Percentiles rank a stretch among this genome's conserved stretches.
These are phyloP conservation scores for Cyclura pinguis DNA, from an alignment of 2,797 vertebrate genomes.

Conservation along the genomic window DNA sequence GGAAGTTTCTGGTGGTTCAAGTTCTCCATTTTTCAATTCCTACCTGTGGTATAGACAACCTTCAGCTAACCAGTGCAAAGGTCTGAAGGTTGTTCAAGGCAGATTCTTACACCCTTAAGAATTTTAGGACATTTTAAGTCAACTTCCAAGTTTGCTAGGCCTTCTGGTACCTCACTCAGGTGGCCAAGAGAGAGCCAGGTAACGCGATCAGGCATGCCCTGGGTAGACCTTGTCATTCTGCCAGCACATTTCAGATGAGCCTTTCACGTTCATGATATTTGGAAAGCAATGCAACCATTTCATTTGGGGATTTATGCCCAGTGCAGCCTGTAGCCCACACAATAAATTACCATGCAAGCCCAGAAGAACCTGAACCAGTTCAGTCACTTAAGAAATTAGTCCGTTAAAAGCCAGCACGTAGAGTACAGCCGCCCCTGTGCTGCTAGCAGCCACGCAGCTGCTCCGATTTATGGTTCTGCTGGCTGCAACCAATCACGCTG, in stretches of 20 bases:
- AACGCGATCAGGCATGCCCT: fast-evolving
- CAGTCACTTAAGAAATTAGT: conserved; percentile 69
- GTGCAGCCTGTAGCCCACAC: conserved; percentile 58
- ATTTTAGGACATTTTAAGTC: neutral
- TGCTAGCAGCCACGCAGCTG: conserved; percentile 8
- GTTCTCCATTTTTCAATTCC: too few species aligned
- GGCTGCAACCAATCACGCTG: conserved; percentile 22
- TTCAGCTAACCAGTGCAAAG: too few species aligned
- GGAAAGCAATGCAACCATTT: conserved; percentile 38
- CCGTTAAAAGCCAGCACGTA: conserved; percentile 59
- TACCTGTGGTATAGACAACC: too few species aligned
- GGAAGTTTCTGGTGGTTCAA: too few species aligned
- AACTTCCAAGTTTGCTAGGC: neutral
- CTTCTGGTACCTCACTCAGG: neutral
- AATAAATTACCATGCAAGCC: conserved; percentile 55
- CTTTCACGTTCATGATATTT: conserved; percentile 29
- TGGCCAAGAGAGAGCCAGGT: neutral
- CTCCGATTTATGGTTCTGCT: conserved; percentile 49
- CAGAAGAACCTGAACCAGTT: conserved; percentile 61
- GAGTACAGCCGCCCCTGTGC: neutral
- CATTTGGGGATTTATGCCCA: conserved; percentile 38
- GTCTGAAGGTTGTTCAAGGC: too few species aligned
- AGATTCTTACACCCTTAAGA: neutral
- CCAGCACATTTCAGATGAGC: neutral
- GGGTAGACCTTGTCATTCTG: neutral